Conservation (phyloP, 2,113 vertebrate genomes). For the Kryptolebias marmoratus region DNA sequence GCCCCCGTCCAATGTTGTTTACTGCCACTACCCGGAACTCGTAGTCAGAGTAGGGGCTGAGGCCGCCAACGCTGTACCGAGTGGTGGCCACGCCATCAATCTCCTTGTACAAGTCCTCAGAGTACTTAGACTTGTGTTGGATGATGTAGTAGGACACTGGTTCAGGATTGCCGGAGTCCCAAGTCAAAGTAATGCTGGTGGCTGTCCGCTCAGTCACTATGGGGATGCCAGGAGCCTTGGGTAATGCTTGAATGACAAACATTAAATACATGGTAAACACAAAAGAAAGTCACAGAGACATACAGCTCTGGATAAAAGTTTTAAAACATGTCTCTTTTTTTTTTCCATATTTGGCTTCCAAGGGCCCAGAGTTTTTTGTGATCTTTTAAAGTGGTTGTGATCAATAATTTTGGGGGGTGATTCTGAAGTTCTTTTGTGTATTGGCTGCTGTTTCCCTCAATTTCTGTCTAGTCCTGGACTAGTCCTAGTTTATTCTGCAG, state of each 20-base stretch:
- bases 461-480: background rate
- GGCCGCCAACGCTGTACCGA: slow-evolving; percentile 95
- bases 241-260: slow-evolving; percentile 85
- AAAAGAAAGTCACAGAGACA: slow-evolving; percentile 34
- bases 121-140: slow-evolving; percentile 93
- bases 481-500: too few relatives aligned
- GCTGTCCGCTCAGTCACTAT: slow-evolving; percentile 96
- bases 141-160: slow-evolving; percentile 98
- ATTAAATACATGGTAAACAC: slow-evolving; percentile 22
- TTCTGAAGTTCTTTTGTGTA: too few relatives aligned
- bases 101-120: slow-evolving; percentile 94
- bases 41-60: slow-evolving; percentile 98
- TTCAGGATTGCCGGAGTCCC: slow-evolving; percentile 99
- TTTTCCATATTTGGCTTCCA: background rate
- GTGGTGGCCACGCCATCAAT: slow-evolving; percentile 98
- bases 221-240: slow-evolving; percentile 92
- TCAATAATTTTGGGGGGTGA: too few relatives aligned
- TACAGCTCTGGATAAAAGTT: too few relatives aligned
- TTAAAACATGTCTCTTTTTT: background rate
- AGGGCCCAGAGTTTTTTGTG: too few relatives aligned
- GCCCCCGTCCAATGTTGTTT: slow-evolving; percentile 97
- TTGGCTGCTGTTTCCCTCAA: background rate
- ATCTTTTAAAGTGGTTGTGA: too few relatives aligned
- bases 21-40: slow-evolving; percentile 96
- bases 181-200: slow-evolving; percentile 97